Conservation (phyloP, 37 sponge, comb jelly and placozoan species). For the Petrosia ficiformis region DNA sequence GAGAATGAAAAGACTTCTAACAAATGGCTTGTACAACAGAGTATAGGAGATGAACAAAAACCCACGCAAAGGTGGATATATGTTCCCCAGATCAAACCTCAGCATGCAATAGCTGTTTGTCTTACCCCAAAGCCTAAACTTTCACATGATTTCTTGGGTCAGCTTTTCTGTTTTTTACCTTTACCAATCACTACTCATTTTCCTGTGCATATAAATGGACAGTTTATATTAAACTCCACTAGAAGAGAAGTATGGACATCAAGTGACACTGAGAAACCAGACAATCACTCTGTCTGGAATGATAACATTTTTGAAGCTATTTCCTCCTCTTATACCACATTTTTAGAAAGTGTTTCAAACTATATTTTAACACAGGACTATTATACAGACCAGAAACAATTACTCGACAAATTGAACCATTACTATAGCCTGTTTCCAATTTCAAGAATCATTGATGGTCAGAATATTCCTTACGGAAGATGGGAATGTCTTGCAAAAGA, state of each 20-base stretch:
- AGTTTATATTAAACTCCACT: conserved; percentile 38
- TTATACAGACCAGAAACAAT: too few relatives aligned
- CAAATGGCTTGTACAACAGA: conserved; percentile 61
- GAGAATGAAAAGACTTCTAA: not conserved
- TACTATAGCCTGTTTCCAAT: too few relatives aligned
- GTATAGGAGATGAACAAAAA: conserved; percentile 38
- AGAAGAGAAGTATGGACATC: conserved; percentile 29
- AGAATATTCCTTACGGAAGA: too few relatives aligned
- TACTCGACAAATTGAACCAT: too few relatives aligned
- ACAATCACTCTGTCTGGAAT: conserved; percentile 44
- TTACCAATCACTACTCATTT: conserved; percentile 26
- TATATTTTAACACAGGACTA: too few relatives aligned
- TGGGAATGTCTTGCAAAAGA: too few relatives aligned
- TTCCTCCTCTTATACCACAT: conserved; percentile 56
- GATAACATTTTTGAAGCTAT: conserved; percentile 23
- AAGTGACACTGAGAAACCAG: not conserved
- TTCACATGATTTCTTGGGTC: conserved; percentile 6
- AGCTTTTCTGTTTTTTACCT: conserved; percentile 63
- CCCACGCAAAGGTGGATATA: conserved; percentile 27
- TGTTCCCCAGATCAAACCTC: conserved; percentile 34
- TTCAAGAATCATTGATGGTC: too few relatives aligned
- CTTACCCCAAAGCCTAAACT: not conserved
- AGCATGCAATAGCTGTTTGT: conserved; percentile 63
- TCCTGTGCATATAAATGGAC: conserved; percentile 64
- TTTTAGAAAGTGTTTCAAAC: conserved; percentile 11